These are phyloP conservation scores for Ciconia stormi DNA, from an alignment of 2,113 vertebrate species.

Conservation along the genomic window DNA sequence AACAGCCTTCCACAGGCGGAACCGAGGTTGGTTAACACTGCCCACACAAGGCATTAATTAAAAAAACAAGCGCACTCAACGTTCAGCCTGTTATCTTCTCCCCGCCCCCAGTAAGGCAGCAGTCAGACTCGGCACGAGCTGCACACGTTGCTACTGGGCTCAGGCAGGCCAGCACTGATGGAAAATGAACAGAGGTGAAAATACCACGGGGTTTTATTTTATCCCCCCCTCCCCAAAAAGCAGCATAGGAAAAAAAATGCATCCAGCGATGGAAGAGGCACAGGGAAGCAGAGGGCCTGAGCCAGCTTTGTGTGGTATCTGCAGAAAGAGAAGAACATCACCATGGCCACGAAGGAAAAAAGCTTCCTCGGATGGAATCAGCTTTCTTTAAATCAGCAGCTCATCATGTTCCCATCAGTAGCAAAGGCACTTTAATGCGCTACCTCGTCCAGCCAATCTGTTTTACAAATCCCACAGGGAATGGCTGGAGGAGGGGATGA, in stretches of 20 bases:
- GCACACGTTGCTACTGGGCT: neutral
- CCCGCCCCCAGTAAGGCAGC: neutral
- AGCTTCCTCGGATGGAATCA: neutral
- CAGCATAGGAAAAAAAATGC: neutral
- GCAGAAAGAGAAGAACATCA: neutral
- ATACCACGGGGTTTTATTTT: neutral
- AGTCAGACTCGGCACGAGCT: neutral
- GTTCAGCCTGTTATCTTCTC: neutral
- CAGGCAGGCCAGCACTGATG: neutral
- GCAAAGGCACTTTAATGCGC: neutral
- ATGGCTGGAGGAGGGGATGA: neutral
- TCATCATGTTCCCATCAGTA: neutral
- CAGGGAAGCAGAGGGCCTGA: neutral
- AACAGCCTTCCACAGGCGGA: neutral
- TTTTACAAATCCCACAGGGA: neutral
- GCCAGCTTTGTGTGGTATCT: neutral
- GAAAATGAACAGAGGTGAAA: neutral
- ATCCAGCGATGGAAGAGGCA: rapidly evolving
- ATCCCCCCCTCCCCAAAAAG: neutral
- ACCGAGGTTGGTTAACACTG: neutral
- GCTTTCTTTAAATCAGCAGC: neutral
- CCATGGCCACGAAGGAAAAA: neutral
- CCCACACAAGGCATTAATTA: neutral
- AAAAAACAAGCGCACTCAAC: neutral
- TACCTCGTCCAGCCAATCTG: neutral